phyloP scores from a whole-genome alignment of 2,888 invertebrate species.

The Odontothrips loti region DNA sequence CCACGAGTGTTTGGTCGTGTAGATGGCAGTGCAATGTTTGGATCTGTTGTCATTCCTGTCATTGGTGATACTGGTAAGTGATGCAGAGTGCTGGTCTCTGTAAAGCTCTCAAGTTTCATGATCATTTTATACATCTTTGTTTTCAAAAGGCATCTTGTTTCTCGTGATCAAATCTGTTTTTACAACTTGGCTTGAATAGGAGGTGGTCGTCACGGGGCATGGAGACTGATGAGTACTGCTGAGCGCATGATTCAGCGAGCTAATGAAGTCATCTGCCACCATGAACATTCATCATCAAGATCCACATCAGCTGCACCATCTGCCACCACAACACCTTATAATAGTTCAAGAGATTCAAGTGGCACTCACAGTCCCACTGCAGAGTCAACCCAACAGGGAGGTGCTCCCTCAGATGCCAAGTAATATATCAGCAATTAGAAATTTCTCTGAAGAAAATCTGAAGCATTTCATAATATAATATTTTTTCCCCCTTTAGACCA shows the following conservation, averaged over 20 bases:
- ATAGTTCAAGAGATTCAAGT: conserved; percentile 11
- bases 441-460: not conserved
- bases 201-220: not conserved
- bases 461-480: too few relatives aligned
- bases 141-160: not conserved
- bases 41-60: not conserved
- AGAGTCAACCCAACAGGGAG: not conserved
- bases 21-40: conserved; percentile 1
- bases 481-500: not conserved
- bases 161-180: not conserved
- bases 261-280: not conserved
- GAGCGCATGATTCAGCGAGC: conserved; percentile 1
- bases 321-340: not conserved
- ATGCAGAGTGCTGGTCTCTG: not conserved
- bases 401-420: not conserved
- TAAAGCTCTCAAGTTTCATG: not conserved
- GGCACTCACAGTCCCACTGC: not conserved
- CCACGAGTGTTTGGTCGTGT: not conserved
- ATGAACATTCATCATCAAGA: not conserved
- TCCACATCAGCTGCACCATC: not conserved
- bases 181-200: not conserved
- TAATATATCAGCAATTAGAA: not conserved
- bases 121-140: not conserved
- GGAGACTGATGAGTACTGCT: not conserved
- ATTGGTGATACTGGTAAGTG: not conserved